A percentile compares a stretch with the other conserved stretches of the same genome.
Conservation (phyloP, 2,888 invertebrate species). For the Macrophya alboannulata region DNA sequence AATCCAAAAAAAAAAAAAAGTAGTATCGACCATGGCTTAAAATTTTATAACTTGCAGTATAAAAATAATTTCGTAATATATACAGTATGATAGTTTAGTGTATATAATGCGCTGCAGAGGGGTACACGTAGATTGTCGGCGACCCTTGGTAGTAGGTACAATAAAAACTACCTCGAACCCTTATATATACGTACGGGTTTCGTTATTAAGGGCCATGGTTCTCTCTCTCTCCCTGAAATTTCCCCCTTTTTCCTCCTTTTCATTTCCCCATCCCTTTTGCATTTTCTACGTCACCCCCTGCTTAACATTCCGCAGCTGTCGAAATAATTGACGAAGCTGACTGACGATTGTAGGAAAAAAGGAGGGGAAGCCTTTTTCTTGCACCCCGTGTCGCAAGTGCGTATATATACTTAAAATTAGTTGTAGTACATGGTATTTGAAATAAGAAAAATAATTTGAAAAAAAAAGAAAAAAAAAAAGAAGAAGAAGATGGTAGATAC, state of each 20-base stretch:
- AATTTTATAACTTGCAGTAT: too few relatives aligned
- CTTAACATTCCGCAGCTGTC: slow-evolving; percentile 18
- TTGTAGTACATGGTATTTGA: too few relatives aligned
- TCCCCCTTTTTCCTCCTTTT: background rate
- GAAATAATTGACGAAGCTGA: slow-evolving; percentile 35
- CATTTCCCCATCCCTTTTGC: background rate
- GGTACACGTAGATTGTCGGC: too few relatives aligned
- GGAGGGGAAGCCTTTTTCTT: background rate
- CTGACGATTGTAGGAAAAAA: background rate
- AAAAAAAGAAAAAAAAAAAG: too few relatives aligned
- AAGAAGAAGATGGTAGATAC: too few relatives aligned
- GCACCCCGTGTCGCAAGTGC: background rate
- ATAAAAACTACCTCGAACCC: background rate
- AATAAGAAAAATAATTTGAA: background rate
- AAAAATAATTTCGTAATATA: too few relatives aligned
- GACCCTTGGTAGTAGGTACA: background rate
- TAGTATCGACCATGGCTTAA: too few relatives aligned
- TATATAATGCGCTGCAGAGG: too few relatives aligned
- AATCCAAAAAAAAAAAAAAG: too few relatives aligned
- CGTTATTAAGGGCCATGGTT: background rate
- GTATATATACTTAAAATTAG: background rate
- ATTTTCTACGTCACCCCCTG: background rate
- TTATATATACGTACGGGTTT: background rate
- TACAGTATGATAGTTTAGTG: too few relatives aligned
- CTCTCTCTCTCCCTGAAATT: background rate